These are phyloP conservation scores for Nudaria mundana DNA, from an alignment of 2,888 invertebrate genomes.

Conservation along the genomic window DNA sequence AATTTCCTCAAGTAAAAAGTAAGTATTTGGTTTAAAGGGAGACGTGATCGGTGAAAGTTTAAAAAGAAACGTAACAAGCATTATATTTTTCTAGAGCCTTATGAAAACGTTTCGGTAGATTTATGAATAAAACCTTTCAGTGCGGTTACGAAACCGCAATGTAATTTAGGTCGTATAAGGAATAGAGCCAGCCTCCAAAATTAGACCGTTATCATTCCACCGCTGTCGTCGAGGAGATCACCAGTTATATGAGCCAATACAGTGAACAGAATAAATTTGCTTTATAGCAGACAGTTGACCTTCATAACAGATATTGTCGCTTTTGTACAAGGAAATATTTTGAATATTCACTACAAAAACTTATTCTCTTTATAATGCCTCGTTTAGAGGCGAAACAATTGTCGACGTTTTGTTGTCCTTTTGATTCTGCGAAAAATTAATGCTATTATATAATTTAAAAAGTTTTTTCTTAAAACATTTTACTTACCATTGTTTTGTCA, in stretches of 20 bases:
- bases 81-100: constrained; percentile 68
- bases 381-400: no score
- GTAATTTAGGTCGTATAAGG: constrained; percentile 74
- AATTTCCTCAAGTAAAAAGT: constrained; percentile 9
- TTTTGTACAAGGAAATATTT: constrained; percentile 66
- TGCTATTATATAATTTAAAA: no score
- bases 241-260: constrained; percentile 78
- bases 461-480: no score
- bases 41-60: constrained; percentile 36
- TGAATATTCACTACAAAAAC: constrained; percentile 45
- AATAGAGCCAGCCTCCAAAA: constrained; percentile 64
- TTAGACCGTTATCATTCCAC: constrained; percentile 79
- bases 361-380: no score
- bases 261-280: constrained; percentile 78
- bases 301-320: constrained; percentile 76
- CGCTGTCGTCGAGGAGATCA: constrained; percentile 73
- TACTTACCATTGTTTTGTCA: no score
- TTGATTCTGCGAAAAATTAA: no score
- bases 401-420: no score
- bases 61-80: constrained; percentile 54
- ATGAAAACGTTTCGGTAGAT: constrained; percentile 76
- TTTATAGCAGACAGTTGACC: constrained; percentile 75
- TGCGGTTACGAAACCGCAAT: constrained; percentile 68
- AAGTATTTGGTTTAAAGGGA: constrained; percentile 35
- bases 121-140: constrained; percentile 81